A percentile compares a stretch with the other conserved stretches of the same genome.
Evolutionary conservation across 2,888 invertebrate species (phyloP).

Genomic region (Microchrysa polita): DNA sequence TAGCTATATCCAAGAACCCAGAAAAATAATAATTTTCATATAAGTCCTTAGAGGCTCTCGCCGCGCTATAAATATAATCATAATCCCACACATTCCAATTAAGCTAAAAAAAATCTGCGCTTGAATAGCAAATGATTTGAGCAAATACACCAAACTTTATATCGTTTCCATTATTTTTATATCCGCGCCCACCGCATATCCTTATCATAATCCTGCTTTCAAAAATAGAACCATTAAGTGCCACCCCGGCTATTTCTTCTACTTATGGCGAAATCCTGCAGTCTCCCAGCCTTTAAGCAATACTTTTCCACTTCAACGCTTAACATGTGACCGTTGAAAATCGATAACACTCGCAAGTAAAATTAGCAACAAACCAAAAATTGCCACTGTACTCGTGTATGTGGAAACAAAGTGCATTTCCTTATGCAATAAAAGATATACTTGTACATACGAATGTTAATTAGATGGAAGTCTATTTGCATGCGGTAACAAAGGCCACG

Average conservation of each 20-base stretch:
- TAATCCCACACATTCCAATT: too few relatives aligned
- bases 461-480: slow-evolving; percentile 13
- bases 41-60: too few relatives aligned
- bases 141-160: too few relatives aligned
- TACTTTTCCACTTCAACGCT: not conserved
- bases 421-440: slow-evolving; percentile 36
- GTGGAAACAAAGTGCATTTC: slow-evolving; percentile 35
- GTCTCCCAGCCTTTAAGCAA: too few relatives aligned
- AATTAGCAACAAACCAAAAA: slow-evolving; percentile 25
- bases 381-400: slow-evolving; percentile 12
- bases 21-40: too few relatives aligned
- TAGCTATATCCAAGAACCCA: too few relatives aligned
- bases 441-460: slow-evolving; percentile 22
- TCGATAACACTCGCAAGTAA: slow-evolving; percentile 12
- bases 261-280: not conserved
- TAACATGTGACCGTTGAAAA: not conserved
- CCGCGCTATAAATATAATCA: too few relatives aligned
- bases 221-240: not conserved
- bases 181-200: not conserved
- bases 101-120: too few relatives aligned
- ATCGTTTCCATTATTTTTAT: too few relatives aligned
- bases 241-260: not conserved
- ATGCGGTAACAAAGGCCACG: slow-evolving; percentile 32
- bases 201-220: not conserved
- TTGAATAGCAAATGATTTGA: too few relatives aligned